These are phyloP conservation scores for Anableps anableps DNA, from an alignment of 2,797 vertebrate species.

Conservation along the genomic window DNA sequence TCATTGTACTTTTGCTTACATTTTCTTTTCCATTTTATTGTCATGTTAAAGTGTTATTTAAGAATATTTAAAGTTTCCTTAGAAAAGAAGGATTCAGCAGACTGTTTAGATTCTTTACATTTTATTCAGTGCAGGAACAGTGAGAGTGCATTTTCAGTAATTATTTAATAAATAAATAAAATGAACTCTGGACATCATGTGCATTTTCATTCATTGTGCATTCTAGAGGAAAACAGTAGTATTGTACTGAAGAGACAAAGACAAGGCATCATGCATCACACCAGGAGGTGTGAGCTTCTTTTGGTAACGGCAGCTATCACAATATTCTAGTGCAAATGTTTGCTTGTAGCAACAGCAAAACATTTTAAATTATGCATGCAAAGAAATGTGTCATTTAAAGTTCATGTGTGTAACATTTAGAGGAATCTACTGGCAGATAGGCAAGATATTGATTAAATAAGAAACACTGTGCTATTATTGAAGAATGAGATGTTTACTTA, in stretches of 20 bases:
- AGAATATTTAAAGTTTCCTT: conserved; percentile 9
- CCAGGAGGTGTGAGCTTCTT: conserved; percentile 51
- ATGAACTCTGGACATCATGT: conserved; percentile 38
- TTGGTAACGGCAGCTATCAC: conserved; percentile 58
- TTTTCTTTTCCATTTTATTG: conserved; percentile 8
- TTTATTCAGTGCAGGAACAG: conserved; percentile 62
- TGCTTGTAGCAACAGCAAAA: conserved; percentile 53
- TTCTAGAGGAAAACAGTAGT: conserved; percentile 48
- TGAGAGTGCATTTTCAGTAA: conserved; percentile 56
- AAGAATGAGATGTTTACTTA: background rate
- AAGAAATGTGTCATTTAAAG: conserved; percentile 23
- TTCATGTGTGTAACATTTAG: conserved; percentile 18
- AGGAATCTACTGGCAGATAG: conserved; percentile 5
- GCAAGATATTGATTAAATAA: background rate
- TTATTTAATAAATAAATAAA: conserved; percentile 39
- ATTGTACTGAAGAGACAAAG: conserved; percentile 54
- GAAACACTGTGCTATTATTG: background rate
- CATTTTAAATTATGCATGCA: conserved; percentile 65
- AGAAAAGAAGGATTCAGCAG: conserved; percentile 6
- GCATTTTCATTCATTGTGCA: conserved; percentile 42
- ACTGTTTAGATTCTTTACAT: conserved; percentile 26
- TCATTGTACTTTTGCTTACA: background rate
- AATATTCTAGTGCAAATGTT: conserved; percentile 12
- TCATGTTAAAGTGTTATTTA: conserved; percentile 23
- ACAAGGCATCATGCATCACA: conserved; percentile 78